Evolutionary conservation across 2,113 vertebrate species (phyloP).

Genomic region (Petaurus breviceps): DNA sequence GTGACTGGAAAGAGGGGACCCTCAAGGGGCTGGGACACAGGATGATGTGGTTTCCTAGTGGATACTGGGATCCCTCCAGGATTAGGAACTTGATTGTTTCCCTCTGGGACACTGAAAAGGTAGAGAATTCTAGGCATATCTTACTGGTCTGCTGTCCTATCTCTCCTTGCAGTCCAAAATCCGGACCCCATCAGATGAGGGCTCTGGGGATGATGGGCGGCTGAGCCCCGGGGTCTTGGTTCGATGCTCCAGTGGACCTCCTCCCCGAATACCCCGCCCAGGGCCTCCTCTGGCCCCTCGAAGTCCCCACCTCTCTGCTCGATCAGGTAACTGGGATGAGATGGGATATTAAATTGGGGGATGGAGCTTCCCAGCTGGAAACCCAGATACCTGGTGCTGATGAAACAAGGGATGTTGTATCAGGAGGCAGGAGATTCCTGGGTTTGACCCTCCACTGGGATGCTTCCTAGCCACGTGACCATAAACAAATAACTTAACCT

Average conservation of each 20-base stretch:
- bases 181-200: slow-evolving; percentile 72
- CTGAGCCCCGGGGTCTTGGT: slow-evolving; percentile 80
- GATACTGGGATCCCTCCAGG: neutral
- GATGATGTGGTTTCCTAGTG: neutral
- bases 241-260: slow-evolving; percentile 89
- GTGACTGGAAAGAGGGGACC: neutral
- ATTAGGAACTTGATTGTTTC: neutral
- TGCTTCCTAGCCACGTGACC: neutral
- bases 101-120: neutral
- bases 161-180: slow-evolving; percentile 85
- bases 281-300: slow-evolving; percentile 61
- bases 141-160: neutral
- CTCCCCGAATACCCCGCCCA: slow-evolving; percentile 59
- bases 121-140: neutral
- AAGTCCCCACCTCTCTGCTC: slow-evolving; percentile 78
- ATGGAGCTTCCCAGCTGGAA: neutral
- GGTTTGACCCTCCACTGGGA: neutral
- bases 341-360: neutral
- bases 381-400: neutral
- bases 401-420: neutral
- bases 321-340: slow-evolving; percentile 84
- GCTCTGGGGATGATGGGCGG: neutral
- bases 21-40: neutral
- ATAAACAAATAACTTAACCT: neutral
- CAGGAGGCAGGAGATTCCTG: neutral